Conservation (phyloP, 1,140 invertebrate species). For the Doryteuthis pealeii region DNA sequence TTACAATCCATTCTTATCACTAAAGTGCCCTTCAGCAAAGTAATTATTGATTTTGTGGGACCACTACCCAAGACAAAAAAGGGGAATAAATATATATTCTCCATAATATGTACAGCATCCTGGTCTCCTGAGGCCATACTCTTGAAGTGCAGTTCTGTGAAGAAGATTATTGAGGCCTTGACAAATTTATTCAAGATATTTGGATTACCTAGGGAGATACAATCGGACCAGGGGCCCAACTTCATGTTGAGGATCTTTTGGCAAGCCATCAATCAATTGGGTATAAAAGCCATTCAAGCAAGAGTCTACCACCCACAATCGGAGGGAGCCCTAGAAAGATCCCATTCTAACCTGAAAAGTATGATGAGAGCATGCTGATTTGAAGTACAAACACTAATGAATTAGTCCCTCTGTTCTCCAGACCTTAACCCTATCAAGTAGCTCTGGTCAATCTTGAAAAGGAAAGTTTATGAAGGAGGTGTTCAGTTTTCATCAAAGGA, state of each 20-base stretch:
- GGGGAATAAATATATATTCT: not conserved
- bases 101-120: not conserved
- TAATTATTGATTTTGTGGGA: not conserved
- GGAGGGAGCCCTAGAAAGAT: constrained; percentile 13
- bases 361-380: not conserved
- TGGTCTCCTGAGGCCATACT: not conserved
- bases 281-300: no score
- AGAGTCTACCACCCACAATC: constrained; percentile 8
- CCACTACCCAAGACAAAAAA: not conserved
- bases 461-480: no score
- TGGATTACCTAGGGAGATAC: not conserved
- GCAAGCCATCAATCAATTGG: not conserved
- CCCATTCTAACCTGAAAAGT: constrained; percentile 16
- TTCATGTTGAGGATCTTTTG: constrained; percentile 4
- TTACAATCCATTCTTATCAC: not conserved
- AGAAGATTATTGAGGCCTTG: not conserved
- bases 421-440: no score
- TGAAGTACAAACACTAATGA: no score
- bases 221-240: not conserved
- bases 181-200: not conserved
- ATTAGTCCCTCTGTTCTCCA: no score
- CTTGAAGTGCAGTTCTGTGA: not conserved
- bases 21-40: not conserved
- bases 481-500: no score
- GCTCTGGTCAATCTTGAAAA: no score